Evolutionary conservation across 2,113 vertebrate genomes (phyloP), one percentile per base, ranked within the genome.

Genomic region (Malurus cyaneus): DNA sequence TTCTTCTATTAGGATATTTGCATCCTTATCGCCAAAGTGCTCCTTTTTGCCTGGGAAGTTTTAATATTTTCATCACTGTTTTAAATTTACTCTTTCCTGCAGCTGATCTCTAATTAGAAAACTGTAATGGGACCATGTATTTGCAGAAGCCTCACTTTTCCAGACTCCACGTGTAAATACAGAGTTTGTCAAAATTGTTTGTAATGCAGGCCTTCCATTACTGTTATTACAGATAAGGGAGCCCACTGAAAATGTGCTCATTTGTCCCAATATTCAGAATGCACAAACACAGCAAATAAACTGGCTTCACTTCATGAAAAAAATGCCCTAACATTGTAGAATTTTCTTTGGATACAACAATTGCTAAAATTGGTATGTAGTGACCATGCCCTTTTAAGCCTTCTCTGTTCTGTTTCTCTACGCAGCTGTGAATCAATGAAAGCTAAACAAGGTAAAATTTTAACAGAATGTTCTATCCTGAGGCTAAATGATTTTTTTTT

Each of bases 61-160:
- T 94, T 87, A 93, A 69, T 80, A 87, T 82, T 92, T 80, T 92
- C 84, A 85, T 25, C 80, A 32, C 57, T 87, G 69, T 29, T 94
- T 90, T 47, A 82, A 95, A 93, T 96, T 82, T 96, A 95, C 71
- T 59, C 29, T 91, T 96, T 97, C 88, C 94, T 92, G 85, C 56
- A 95, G 95, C 85, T 93, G 88, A 95, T 95, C 71, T 80, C 89
- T 92, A 95, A 94, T 89, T 95, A 92, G 57, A 95, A 95, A 73
- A 47, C 67, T 67, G 47, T 56, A 92, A 93, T 46, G 47, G 76
- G 67, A 46, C 31, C 26, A 31, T 59, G 62, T 19, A 62, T 82
- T 87, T 91, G 67, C 46, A 89, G 50, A 89, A 89, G 29, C 20
- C 39, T 56, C 31, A 24, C 34, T 92, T 86, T 47, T n/a, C 54